Base-by-base conservation (phyloP, 2,888 invertebrate genomes). In the Lottia gigantea region DNA sequence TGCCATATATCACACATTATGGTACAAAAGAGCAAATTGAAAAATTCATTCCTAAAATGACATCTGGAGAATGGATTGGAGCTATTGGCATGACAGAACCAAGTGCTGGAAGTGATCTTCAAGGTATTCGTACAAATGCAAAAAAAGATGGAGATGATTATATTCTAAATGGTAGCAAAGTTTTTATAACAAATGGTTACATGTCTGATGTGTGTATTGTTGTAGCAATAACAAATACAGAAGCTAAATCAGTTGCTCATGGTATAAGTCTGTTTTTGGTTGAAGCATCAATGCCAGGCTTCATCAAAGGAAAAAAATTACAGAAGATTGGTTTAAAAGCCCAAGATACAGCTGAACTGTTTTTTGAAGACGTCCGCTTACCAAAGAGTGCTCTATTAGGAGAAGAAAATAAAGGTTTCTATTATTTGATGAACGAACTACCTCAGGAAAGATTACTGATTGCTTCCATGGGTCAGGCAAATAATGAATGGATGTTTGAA, bases 31-130 rank as follows among this genome's bases (percentile, higher is more conserved):
- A 90, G 71, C 90, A 90, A 78, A 85, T 85, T 15, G 83, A 89
- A 71, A 86, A 86, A 70, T 88, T 85, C 75, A 82, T 90, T 31
- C 89, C 89, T 0, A 81, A 80, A 66, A 87, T 89, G 87, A 79
- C 82, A 23, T 84, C 87, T 11, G 90, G 90, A 0, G 83, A 80
- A 66, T 85, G 83, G 71, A 89, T 90, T 49, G 87, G 88, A 66
- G 89, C 89, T 23, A 89, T 90, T 67, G 90, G 88, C 64, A 90
- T 90, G 89, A 88, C 89, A 25, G 90, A 90, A 72, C 90, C 90
- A 15, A 88, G 87, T 12, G 90, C 90, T 64, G 90, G 90, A 55
- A 89, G 89, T 80, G 90, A 90, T 76, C 79, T 90, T 14, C 89
- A 90, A 73, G 90, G 89, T 14, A 83, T 90, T 3, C 77, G 85